Conservation (phyloP, 1,140 invertebrate species). For the Solenopsis fugax region DNA sequence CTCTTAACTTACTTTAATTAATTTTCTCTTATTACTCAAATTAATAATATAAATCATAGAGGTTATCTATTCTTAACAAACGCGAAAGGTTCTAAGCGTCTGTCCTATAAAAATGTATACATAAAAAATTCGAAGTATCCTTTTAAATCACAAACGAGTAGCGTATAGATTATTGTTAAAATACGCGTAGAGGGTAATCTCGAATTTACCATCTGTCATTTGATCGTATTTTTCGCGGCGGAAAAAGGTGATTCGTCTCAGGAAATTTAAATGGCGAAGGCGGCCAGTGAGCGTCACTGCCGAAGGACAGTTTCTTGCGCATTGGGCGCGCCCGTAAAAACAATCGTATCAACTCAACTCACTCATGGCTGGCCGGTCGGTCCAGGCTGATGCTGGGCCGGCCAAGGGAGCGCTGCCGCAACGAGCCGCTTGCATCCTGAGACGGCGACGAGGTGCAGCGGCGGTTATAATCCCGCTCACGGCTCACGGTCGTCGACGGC, state of each 20-base stretch:
- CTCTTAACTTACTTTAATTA: not conserved
- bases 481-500: slow-evolving; percentile 68
- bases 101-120: not conserved
- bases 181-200: no score
- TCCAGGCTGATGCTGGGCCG: slow-evolving; percentile 49
- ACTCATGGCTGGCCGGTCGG: slow-evolving; percentile 81
- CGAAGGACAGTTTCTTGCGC: slow-evolving; percentile 85
- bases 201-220: not conserved
- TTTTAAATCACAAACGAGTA: not conserved
- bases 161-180: not conserved
- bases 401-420: slow-evolving; percentile 52
- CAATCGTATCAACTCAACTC: slow-evolving; percentile 83
- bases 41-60: not conserved
- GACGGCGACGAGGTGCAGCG: slow-evolving; percentile 57
- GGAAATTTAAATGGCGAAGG: slow-evolving; percentile 71
- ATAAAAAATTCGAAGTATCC: not conserved
- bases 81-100: not conserved
- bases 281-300: slow-evolving; percentile 82
- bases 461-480: slow-evolving; percentile 55
- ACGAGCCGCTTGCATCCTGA: slow-evolving; percentile 65
- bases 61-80: not conserved
- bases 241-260: not conserved
- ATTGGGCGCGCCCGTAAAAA: slow-evolving; percentile 85
- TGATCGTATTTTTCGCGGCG: not conserved
- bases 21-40: not conserved